phyloP scores from a whole-genome alignment of 2,888 invertebrate species.

The Orchesellides sinensis region DNA sequence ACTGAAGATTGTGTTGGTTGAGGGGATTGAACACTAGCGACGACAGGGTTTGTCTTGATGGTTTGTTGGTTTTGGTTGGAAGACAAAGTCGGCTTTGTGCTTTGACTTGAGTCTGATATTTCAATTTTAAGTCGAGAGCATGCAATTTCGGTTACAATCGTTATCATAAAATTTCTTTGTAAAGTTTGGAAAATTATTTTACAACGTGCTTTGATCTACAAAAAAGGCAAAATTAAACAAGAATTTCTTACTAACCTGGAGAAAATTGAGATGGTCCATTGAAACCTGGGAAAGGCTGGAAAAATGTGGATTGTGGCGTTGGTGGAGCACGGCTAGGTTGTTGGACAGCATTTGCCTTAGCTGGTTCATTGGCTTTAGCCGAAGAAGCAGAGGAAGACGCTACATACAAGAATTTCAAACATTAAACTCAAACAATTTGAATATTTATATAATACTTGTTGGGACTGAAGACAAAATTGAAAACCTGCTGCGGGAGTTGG shows the following conservation, averaged over 20 bases:
- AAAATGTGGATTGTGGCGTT: slow-evolving; percentile 17
- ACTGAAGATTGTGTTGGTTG: slow-evolving; percentile 23
- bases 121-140: background rate
- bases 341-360: background rate
- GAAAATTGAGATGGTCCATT: slow-evolving; percentile 26
- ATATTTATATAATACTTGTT: too few species aligned
- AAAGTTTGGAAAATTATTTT: background rate
- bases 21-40: slow-evolving; percentile 19
- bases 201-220: background rate
- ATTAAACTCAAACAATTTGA: too few species aligned
- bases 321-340: background rate
- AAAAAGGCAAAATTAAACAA: background rate
- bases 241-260: slow-evolving; percentile 39
- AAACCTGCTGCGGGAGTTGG: background rate
- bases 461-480: background rate
- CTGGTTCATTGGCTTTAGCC: slow-evolving; percentile 12
- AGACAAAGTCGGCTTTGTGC: slow-evolving; percentile 25
- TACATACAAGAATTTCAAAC: too few species aligned
- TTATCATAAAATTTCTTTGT: background rate
- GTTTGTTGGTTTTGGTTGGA: slow-evolving; percentile 11
- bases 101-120: slow-evolving; percentile 32
- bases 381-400: background rate
- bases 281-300: slow-evolving; percentile 29
- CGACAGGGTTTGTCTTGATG: slow-evolving; percentile 2
- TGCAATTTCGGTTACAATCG: background rate